Evolutionary conservation across 2,797 vertebrate species (phyloP).

Genomic region (Anguilla megastoma): DNA sequence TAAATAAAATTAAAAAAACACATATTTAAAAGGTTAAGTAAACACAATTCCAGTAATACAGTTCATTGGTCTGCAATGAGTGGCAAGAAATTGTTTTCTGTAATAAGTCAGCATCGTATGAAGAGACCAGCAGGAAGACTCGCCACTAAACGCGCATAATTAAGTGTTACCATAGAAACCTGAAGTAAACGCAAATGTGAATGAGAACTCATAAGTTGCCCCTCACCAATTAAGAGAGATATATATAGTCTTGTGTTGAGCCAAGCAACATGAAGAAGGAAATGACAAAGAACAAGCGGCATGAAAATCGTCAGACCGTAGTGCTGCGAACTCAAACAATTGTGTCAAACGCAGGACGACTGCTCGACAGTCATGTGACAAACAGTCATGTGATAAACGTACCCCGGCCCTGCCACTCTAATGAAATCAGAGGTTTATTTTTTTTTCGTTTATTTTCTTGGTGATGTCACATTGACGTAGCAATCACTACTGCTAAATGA

Average conservation of each 20-base stretch:
- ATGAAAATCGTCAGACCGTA: too few species aligned
- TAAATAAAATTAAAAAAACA: too few species aligned
- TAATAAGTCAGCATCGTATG: background rate
- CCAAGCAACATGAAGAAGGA: background rate
- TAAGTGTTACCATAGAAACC: conserved; percentile 52
- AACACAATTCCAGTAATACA: background rate
- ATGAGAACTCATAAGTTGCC: background rate
- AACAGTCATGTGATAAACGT: too few species aligned
- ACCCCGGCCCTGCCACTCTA: too few species aligned
- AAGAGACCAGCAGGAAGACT: background rate
- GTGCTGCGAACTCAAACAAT: too few species aligned
- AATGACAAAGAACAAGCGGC: background rate
- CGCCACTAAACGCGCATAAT: conserved; percentile 20
- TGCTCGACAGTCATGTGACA: too few species aligned
- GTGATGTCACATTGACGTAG: background rate
- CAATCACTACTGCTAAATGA: background rate
- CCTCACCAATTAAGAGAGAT: conserved; percentile 30
- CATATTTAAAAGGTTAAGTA: background rate
- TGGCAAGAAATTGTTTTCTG: background rate
- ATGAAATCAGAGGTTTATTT: too few species aligned
- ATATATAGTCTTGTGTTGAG: conserved; percentile 21
- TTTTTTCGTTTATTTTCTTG: too few species aligned
- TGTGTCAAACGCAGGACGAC: too few species aligned
- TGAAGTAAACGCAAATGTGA: conserved; percentile 6
- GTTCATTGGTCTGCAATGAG: background rate